These are phyloP conservation scores for Protophormia terraenovae DNA, from an alignment of 2,888 invertebrate species.

Conservation along the genomic window DNA sequence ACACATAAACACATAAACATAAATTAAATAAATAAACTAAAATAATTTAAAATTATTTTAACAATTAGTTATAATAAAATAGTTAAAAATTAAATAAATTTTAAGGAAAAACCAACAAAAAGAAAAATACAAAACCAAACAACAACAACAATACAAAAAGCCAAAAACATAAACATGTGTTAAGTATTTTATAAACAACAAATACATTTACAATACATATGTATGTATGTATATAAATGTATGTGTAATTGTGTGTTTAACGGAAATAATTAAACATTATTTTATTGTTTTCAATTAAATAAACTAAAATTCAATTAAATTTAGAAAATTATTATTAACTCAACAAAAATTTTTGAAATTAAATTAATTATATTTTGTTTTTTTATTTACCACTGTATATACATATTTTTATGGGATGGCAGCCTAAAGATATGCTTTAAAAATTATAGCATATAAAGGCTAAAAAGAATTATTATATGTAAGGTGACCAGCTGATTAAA, in stretches of 20 bases:
- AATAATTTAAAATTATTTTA: constrained; percentile 37
- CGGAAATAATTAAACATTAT: constrained; percentile 3
- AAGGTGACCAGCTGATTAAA: constrained; percentile 16
- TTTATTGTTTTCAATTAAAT: constrained; percentile 30
- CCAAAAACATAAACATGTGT: constrained; percentile 22
- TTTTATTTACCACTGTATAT: constrained; percentile 8
- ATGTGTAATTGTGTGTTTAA: not conserved
- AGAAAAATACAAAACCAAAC: too few relatives aligned
- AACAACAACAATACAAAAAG: too few relatives aligned
- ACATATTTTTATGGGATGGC: not conserved
- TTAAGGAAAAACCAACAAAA: constrained; percentile 12
- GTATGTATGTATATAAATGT: not conserved
- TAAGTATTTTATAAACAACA: constrained; percentile 6
- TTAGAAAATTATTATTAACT: constrained; percentile 24
- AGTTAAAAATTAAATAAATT: constrained; percentile 55
- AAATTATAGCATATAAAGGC: not conserved
- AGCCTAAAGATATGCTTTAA: constrained; percentile 32
- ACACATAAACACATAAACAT: constrained; percentile 14
- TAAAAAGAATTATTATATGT: too few relatives aligned
- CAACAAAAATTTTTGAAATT: not conserved
- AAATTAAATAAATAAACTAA: constrained; percentile 40
- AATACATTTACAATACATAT: not conserved
- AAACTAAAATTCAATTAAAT: constrained; percentile 39
- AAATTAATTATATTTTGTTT: constrained; percentile 6
- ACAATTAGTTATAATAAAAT: constrained; percentile 36